phyloP scores from a whole-genome alignment of 2,797 vertebrate genomes.

The Myotis vivesi region DNA sequence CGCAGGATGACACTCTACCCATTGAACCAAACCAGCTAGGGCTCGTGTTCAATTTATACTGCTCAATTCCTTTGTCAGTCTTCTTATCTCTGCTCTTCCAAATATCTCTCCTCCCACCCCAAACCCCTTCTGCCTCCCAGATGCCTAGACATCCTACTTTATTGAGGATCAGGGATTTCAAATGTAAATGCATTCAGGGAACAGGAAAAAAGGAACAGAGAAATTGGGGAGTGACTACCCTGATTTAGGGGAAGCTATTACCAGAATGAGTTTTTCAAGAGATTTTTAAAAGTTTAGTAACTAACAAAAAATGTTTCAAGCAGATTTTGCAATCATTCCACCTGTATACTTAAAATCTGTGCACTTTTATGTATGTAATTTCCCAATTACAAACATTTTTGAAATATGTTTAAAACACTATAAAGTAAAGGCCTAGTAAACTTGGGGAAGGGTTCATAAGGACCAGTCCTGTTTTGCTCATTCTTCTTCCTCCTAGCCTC shows the following conservation, averaged over 20 bases:
- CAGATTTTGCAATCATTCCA: background rate
- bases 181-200: background rate
- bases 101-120: background rate
- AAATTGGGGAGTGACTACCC: background rate
- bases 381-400: background rate
- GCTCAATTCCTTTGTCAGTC: background rate
- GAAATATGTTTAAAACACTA: background rate
- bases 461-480: background rate
- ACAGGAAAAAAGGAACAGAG: background rate
- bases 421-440: background rate
- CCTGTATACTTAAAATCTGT: background rate
- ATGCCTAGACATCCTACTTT: background rate
- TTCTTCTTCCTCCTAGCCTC: background rate
- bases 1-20: no score
- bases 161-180: background rate
- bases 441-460: background rate
- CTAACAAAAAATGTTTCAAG: background rate
- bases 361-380: background rate
- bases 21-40: no score
- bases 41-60: background rate
- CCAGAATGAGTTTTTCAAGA: background rate
- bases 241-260: conserved; percentile 1
- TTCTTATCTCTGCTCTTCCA: background rate
- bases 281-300: background rate
- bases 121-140: background rate